Percentiles rank a stretch among this genome's conserved stretches.
These are phyloP conservation scores for Leistus spinibarbis DNA, from an alignment of 2,888 invertebrate genomes.

Conservation along the genomic window DNA sequence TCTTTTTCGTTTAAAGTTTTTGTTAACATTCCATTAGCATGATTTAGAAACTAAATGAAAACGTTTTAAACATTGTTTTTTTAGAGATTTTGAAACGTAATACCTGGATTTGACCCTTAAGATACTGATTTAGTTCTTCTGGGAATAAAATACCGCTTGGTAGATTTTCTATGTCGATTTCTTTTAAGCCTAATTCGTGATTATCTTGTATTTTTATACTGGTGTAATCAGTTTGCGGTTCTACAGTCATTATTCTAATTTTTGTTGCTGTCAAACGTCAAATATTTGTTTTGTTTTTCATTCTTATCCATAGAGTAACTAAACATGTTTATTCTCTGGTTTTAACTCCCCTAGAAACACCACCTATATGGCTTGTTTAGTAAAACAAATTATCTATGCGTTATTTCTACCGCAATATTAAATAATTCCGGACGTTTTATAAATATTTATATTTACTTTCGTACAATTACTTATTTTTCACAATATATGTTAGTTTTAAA, in stretches of 20 bases:
- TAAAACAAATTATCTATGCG: too few relatives aligned
- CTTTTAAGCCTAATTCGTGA: conserved; percentile 37
- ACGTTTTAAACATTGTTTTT: conserved; percentile 1
- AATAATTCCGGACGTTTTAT: too few relatives aligned
- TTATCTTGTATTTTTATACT: conserved; percentile 33
- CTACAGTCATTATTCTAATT: neutral
- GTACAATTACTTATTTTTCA: too few relatives aligned
- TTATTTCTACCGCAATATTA: too few relatives aligned
- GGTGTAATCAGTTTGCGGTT: neutral
- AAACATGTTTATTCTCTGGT: too few relatives aligned
- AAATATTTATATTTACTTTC: too few relatives aligned
- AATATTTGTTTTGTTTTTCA: conserved; percentile 24
- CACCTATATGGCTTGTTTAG: too few relatives aligned
- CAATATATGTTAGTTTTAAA: too few relatives aligned
- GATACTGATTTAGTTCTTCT: conserved; percentile 65
- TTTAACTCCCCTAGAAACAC: too few relatives aligned
- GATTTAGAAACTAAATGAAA: conserved; percentile 59
- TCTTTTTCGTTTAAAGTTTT: conserved; percentile 61
- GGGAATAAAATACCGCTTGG: conserved; percentile 63
- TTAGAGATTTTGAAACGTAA: conserved; percentile 37
- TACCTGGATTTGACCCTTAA: conserved; percentile 66
- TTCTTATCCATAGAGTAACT: conserved; percentile 14
- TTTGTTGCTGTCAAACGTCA: conserved; percentile 3
- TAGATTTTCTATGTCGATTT: conserved; percentile 44
- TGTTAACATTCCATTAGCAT: conserved; percentile 63